Conservation (phyloP, 2,113 vertebrate species). For the Aix galericulata region DNA sequence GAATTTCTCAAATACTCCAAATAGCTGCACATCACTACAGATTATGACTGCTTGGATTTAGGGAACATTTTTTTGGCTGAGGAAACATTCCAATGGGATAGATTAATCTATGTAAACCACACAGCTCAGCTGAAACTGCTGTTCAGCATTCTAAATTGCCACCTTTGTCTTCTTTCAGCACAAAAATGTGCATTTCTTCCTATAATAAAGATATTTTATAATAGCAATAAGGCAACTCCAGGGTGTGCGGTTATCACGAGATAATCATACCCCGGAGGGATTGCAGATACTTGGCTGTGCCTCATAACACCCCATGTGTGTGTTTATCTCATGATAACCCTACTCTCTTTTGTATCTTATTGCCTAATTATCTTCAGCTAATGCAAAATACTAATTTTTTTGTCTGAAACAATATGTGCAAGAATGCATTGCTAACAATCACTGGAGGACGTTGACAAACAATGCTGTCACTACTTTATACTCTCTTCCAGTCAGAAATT, state of each 20-base stretch:
- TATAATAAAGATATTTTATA: constrained; percentile 89
- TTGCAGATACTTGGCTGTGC: constrained; percentile 81
- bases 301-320: constrained; percentile 83
- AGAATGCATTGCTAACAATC: constrained; percentile 78
- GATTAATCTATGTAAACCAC: constrained; percentile 84
- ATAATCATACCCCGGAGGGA: constrained; percentile 85
- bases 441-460: constrained; percentile 78
- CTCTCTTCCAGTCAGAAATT: constrained; percentile 60
- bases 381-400: constrained; percentile 86
- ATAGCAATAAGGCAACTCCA: constrained; percentile 86
- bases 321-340: constrained; percentile 85
- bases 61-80: constrained; percentile 77
- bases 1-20: constrained; percentile 78
- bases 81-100: constrained; percentile 80
- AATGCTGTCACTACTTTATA: constrained; percentile 50
- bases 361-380: constrained; percentile 84
- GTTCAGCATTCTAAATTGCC: constrained; percentile 80
- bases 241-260: constrained; percentile 81
- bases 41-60: constrained; percentile 81
- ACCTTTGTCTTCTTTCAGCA: constrained; percentile 79
- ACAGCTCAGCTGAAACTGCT: constrained; percentile 80
- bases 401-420: constrained; percentile 81
- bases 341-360: constrained; percentile 82
- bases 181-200: constrained; percentile 83
- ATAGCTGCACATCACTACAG: constrained; percentile 78